Evolutionary conservation across 1,140 invertebrate species (phyloP).

Genomic region (Lucilia sericata): DNA sequence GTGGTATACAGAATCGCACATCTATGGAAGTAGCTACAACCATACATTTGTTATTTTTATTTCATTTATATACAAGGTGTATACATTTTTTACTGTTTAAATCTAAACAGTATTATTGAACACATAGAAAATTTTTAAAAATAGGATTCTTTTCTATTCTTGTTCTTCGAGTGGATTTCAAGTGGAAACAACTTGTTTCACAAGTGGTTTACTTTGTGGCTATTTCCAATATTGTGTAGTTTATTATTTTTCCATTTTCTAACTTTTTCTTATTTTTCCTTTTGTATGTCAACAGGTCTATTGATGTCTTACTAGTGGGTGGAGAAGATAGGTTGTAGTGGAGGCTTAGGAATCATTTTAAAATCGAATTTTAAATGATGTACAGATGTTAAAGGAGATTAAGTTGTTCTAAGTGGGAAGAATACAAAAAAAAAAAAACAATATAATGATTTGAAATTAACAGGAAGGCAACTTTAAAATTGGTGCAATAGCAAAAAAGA

Average conservation of each 20-base stretch:
- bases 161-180: constrained; percentile 6
- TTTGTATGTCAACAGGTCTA: constrained; percentile 10
- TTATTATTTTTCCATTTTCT: constrained; percentile 17
- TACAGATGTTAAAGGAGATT: not conserved
- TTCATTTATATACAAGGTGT: no score
- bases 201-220: constrained; percentile 26
- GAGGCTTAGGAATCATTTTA: not conserved
- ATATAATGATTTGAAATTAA: not conserved
- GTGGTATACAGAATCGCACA: not conserved
- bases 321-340: not conserved
- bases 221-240: constrained; percentile 18
- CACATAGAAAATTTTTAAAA: not conserved
- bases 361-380: constrained; percentile 17
- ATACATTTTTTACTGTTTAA: no score
- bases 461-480: not conserved
- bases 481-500: no score
- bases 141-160: not conserved
- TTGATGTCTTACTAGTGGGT: not conserved
- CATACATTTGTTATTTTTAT: no score
- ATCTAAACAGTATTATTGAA: not conserved
- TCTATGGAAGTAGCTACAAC: no score
- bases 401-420: not conserved
- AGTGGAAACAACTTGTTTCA: constrained; percentile 26
- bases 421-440: not conserved
- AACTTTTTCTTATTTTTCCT: not conserved